These are phyloP conservation scores for Limnodromus scolopaceus DNA, from an alignment of 2,797 vertebrate genomes.

Conservation along the genomic window DNA sequence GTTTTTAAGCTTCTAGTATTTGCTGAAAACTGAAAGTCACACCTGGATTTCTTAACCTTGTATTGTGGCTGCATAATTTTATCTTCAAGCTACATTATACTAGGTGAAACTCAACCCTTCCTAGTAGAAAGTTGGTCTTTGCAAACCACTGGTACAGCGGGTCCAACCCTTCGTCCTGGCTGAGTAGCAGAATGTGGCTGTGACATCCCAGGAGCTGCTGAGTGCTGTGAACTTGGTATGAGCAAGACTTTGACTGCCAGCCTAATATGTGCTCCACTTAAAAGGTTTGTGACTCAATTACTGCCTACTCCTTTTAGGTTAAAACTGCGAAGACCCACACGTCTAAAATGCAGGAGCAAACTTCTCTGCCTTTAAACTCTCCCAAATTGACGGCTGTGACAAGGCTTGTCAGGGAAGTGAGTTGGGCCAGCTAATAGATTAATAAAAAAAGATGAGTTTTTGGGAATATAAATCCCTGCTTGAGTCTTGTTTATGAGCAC, in stretches of 20 bases:
- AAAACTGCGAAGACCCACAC: neutral
- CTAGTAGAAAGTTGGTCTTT: neutral
- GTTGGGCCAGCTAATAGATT: neutral
- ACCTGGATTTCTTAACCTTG: neutral
- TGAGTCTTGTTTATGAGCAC: neutral
- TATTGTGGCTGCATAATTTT: neutral
- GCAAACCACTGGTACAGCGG: neutral
- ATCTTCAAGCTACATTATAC: neutral
- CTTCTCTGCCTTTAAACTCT: neutral
- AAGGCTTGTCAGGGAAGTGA: neutral
- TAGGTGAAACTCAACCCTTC: neutral
- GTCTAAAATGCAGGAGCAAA: neutral
- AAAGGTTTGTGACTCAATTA: neutral
- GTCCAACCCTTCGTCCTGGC: neutral
- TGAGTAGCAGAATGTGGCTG: neutral
- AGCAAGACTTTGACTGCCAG: neutral
- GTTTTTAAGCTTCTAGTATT: neutral
- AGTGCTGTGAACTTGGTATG: neutral
- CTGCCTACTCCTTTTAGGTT: neutral
- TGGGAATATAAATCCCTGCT: neutral
- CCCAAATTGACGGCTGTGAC: neutral
- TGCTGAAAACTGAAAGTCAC: neutral
- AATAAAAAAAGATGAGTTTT: neutral
- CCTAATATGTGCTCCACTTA: neutral
- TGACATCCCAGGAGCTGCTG: neutral